A percentile compares a stretch with the other conserved stretches of the same genome.
These are phyloP conservation scores for Sparidentex hasta DNA, from an alignment of 2,797 vertebrate species.

Conservation along the genomic window DNA sequence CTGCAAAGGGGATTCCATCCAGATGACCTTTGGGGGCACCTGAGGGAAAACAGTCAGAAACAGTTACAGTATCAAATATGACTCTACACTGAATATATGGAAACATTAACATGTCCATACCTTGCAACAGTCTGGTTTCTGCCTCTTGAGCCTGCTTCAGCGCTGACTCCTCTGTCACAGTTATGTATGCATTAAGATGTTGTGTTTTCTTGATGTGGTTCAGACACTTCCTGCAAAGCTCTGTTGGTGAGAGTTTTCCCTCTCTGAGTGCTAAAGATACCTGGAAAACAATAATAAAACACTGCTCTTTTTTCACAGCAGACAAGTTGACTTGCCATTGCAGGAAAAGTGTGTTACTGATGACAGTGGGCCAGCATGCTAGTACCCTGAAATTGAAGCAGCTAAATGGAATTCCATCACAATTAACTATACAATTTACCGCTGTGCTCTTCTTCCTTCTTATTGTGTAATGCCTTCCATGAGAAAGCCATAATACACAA, in stretches of 20 bases:
- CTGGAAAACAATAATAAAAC: conserved; percentile 71
- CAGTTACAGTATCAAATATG: background rate
- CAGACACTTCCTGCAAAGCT: conserved; percentile 92
- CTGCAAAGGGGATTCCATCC: conserved; percentile 95
- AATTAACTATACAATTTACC: background rate
- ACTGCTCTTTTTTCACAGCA: background rate
- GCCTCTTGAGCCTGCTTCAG: conserved; percentile 92
- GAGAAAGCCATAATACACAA: background rate
- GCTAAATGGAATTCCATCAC: background rate
- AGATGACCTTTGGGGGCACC: conserved; percentile 89
- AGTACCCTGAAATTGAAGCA: background rate
- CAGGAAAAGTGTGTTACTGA: background rate
- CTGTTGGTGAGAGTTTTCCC: conserved; percentile 88
- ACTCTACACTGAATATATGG: background rate
- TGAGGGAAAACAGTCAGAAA: conserved; percentile 63
- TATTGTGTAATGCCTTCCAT: background rate
- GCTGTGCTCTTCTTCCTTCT: background rate
- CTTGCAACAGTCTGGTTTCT: conserved; percentile 87
- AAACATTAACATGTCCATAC: conserved; percentile 67
- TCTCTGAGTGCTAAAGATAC: conserved; percentile 89
- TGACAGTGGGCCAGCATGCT: background rate
- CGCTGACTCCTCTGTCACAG: conserved; percentile 89
- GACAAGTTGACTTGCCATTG: background rate
- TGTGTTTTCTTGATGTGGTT: conserved; percentile 88
- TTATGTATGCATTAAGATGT: conserved; percentile 94